Percentiles rank a stretch among this genome's conserved stretches.
phyloP scores from a whole-genome alignment of 1,140 invertebrate genomes.

The Pseudomyrmex concolor region DNA sequence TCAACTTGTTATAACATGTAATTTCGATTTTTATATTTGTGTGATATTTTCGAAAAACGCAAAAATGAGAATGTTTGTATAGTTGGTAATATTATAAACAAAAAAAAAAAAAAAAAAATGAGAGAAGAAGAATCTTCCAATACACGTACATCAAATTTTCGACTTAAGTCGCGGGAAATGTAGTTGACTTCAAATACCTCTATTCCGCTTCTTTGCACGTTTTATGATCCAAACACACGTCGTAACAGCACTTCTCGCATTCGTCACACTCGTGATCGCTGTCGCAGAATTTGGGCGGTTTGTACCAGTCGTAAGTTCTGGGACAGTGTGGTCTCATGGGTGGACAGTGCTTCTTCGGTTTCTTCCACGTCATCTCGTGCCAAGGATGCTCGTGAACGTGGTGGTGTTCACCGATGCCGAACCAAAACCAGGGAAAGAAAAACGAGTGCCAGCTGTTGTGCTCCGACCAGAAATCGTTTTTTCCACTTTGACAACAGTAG shows the following conservation, averaged over 20 bases:
- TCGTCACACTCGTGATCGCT: constrained; percentile 65
- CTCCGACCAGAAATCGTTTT: constrained; percentile 24
- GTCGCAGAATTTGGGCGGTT: constrained; percentile 62
- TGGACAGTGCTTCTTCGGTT: constrained; percentile 67
- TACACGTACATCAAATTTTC: no score
- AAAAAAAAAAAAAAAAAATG: no score
- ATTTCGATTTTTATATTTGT: no score
- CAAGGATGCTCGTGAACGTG: neutral
- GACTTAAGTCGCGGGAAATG: no score
- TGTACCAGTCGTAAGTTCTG: constrained; percentile 67
- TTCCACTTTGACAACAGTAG: constrained; percentile 75
- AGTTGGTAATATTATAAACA: no score
- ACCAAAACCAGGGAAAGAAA: constrained; percentile 41
- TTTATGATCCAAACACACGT: constrained; percentile 76
- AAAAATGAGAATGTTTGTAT: no score
- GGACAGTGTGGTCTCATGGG: constrained; percentile 68
- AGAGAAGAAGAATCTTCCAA: no score
- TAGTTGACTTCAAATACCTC: neutral
- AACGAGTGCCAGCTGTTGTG: constrained; percentile 36
- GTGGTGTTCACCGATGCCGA: neutral
- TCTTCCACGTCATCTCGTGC: constrained; percentile 26
- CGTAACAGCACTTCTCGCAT: constrained; percentile 74
- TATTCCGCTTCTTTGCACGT: constrained; percentile 73
- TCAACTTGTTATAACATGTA: no score
- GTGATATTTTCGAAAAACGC: no score